Percentiles rank a stretch among this genome's conserved stretches.
Conservation (phyloP, 2,797 vertebrate genomes). For the Poecilia picta region DNA sequence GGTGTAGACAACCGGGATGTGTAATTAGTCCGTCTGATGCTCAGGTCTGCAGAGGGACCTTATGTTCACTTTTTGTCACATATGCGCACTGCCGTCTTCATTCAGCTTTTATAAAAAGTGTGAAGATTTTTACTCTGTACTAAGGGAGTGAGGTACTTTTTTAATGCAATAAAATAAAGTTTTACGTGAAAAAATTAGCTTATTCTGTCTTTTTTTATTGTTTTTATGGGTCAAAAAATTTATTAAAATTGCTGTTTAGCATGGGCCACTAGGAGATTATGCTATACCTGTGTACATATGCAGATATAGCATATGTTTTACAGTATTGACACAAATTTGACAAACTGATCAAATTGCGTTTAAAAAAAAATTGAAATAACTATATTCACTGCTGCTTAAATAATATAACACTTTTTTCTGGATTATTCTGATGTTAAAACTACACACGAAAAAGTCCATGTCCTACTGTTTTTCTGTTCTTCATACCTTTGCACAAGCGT, state of each 20-base stretch:
- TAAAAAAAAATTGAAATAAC: background rate
- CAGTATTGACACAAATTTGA: background rate
- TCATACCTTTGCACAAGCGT: background rate
- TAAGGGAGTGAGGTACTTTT: background rate
- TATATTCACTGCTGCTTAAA: background rate
- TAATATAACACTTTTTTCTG: background rate
- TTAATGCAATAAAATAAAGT: background rate
- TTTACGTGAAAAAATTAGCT: background rate
- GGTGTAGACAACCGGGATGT: constrained; percentile 32
- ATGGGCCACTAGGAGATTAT: background rate
- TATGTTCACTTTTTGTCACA: background rate
- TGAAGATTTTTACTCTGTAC: background rate
- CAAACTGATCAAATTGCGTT: background rate
- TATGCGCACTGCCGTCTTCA: constrained; percentile 6
- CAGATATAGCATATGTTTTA: background rate
- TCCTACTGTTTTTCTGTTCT: background rate
- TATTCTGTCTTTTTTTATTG: background rate
- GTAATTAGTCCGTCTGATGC: constrained; percentile 37
- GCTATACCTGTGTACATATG: background rate
- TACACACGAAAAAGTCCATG: background rate
- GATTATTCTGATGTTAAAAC: background rate
- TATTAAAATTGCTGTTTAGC: background rate
- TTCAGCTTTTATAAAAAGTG: background rate
- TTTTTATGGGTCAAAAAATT: background rate
- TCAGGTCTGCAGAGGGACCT: background rate